Evolutionary conservation across 2,113 vertebrate species (phyloP).

Genomic region (Plectropomus leopardus): DNA sequence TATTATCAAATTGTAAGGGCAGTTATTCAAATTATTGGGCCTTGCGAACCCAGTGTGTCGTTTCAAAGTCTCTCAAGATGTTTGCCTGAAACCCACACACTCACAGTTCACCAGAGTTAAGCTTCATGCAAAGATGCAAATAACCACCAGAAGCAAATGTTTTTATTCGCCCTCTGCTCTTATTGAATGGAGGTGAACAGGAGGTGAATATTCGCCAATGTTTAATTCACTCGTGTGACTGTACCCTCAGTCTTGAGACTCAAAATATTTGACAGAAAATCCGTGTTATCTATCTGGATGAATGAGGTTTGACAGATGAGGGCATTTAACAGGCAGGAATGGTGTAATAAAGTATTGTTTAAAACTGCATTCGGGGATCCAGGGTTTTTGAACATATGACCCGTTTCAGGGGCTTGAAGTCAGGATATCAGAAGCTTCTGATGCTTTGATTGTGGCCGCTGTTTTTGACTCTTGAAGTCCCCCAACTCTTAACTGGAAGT

Average conservation of each 20-base stretch:
- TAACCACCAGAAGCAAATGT: too few relatives aligned
- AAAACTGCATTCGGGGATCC: constrained; percentile 18
- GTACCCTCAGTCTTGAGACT: constrained; percentile 1
- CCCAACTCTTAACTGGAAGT: background rate
- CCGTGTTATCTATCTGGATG: background rate
- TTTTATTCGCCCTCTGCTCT: too few relatives aligned
- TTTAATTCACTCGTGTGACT: too few relatives aligned
- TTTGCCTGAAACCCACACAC: too few relatives aligned
- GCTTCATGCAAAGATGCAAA: too few relatives aligned
- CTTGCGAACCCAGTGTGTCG: too few relatives aligned
- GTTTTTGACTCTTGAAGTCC: constrained; percentile 15
- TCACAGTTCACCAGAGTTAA: too few relatives aligned
- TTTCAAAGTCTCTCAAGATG: too few relatives aligned
- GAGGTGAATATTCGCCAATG: too few relatives aligned
- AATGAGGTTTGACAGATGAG: constrained; percentile 2
- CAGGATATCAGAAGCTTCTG: background rate
- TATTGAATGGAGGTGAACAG: too few relatives aligned
- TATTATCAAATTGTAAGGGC: too few relatives aligned
- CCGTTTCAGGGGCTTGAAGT: constrained; percentile 1
- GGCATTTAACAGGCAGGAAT: background rate
- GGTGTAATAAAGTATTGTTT: constrained; percentile 1
- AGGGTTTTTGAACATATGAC: constrained; percentile 1
- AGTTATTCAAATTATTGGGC: too few relatives aligned
- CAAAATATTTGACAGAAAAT: constrained; percentile 4
- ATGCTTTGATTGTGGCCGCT: background rate